Conservation (phyloP, 2,797 vertebrate species). For the Oophaga sylvatica region DNA sequence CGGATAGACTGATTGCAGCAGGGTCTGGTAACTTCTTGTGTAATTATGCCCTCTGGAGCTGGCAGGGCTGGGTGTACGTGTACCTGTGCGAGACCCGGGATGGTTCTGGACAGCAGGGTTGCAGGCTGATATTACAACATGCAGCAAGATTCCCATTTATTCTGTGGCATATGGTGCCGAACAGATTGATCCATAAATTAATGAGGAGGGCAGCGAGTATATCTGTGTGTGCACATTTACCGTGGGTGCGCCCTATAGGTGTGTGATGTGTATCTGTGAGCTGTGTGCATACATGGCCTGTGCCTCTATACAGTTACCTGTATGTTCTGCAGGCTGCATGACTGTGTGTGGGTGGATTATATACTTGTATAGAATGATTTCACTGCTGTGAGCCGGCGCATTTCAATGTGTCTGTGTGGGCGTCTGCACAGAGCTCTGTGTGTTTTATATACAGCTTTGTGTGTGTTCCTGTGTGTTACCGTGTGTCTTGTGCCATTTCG, state of each 20-base stretch:
- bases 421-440: constrained; percentile 58
- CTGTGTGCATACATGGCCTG: background rate
- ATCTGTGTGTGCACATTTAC: background rate
- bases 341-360: constrained; percentile 71
- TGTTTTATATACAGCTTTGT: constrained; percentile 54
- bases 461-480: constrained; percentile 30
- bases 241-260: background rate
- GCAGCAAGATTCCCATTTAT: constrained; percentile 13
- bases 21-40: background rate
- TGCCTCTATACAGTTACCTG: constrained; percentile 32
- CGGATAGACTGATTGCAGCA: background rate
- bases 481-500: constrained; percentile 40
- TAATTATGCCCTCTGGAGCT: background rate
- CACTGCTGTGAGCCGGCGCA: constrained; percentile 57
- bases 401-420: constrained; percentile 61
- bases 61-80: background rate
- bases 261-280: background rate
- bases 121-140: background rate
- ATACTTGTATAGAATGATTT: constrained; percentile 62
- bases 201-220: background rate
- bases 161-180: constrained; percentile 19
- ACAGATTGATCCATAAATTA: constrained; percentile 47
- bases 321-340: constrained; percentile 52
- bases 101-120: background rate
- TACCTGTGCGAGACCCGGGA: background rate